Base-by-base conservation (phyloP, 2,888 invertebrate species). In the Dysmachus trigonus region DNA sequence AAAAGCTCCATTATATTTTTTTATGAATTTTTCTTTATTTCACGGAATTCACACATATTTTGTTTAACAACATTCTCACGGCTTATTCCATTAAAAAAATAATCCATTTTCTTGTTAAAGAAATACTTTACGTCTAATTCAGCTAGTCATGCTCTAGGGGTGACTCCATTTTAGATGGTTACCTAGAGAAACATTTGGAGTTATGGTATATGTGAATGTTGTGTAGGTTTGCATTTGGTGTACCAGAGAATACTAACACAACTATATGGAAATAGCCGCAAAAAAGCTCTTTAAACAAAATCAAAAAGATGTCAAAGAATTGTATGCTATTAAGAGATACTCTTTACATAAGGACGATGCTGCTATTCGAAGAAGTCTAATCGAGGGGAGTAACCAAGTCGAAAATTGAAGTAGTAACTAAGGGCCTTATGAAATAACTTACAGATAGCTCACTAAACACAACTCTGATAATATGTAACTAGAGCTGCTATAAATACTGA, bases 11-110 rank as follows among this genome's bases (percentile, higher is more conserved):
- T 47, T 47, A 47, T 47, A 47, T 47, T 72, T 83, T 83, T 72
- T 38, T 83, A 72, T 38, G 72, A 72, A 82, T 83, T 83, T 83
- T 83, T 76, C 72, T 84, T 85, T 76, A 76, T 85, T 85, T 47
- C 85, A 76, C 74, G 74, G 85, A 85, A 76, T 85, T 85, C 76
- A 85, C 85, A 85, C 85, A 85, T 47, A 85, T 85, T 85, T 85
- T 85, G 85, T 85, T 85, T 85, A 85, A 85, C 51, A 85, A 85
- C 76, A 76, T 76, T 85, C 85, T 85, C 74, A 85, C 85, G 85
- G 85, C 85, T 85, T 85, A 53, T 85, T 85, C 85, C 85, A 85
- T 85, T 85, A 73, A 85, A 85, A 73, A 73, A 85, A 85, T 85
- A 74, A 85, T 74, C 35, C 53, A 85, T 53, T 76, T 41, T 53